These are phyloP conservation scores for Troides helena DNA, from an alignment of 2,888 invertebrate genomes.

Conservation along the genomic window DNA sequence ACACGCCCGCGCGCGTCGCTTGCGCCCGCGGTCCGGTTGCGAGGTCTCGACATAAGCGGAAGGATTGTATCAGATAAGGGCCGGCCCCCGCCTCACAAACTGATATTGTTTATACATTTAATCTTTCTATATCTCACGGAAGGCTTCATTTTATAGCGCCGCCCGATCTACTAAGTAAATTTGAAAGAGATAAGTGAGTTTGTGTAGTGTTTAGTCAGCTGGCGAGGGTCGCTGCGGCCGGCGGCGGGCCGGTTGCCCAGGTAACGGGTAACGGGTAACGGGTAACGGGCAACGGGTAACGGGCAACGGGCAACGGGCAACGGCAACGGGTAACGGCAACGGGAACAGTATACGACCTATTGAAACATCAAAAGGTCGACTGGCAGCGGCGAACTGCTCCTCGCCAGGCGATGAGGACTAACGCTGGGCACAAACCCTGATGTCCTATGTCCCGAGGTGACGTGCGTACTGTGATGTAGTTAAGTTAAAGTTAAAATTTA, in stretches of 20 bases:
- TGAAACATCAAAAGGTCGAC: no score
- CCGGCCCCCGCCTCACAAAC: neutral
- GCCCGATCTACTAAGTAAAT: neutral
- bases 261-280: neutral
- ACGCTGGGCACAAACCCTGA: no score
- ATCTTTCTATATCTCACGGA: neutral
- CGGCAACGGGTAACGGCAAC: neutral
- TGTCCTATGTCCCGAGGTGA: no score
- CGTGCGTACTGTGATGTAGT: no score
- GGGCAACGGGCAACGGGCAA: no score
- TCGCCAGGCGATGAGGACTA: no score
- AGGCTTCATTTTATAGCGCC: neutral
- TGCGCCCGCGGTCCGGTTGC: neutral
- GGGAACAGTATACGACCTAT: no score
- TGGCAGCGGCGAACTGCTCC: no score
- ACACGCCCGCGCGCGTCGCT: neutral
- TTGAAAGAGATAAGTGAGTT: no score
- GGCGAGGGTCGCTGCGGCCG: neutral
- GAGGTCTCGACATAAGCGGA: neutral
- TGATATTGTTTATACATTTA: neutral
- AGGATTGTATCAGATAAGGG: neutral
- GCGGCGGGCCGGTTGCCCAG: neutral
- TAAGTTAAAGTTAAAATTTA: no score
- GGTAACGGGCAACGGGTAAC: neutral
- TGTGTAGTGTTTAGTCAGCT: no score